These are phyloP conservation scores for Trichosurus vulpecula DNA, from an alignment of 2,797 vertebrate species.

Conservation along the genomic window DNA sequence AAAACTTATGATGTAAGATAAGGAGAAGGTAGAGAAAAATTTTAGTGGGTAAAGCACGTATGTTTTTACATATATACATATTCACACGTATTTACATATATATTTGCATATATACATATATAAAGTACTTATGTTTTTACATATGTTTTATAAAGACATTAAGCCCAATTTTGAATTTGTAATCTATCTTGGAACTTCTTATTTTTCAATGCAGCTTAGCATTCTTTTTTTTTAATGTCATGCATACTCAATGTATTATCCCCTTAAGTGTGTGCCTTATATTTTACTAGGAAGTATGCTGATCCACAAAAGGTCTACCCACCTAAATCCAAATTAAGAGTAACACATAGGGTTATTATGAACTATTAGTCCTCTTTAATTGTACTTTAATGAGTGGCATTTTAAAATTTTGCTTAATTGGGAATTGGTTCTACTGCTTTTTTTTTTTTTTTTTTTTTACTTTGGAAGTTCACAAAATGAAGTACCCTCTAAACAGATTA, in stretches of 20 bases:
- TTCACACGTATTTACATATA: too few species aligned
- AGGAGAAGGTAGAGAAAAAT: background rate
- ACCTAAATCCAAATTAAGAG: background rate
- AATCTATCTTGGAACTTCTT: background rate
- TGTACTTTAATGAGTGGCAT: background rate
- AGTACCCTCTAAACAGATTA: background rate
- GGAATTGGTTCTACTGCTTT: background rate
- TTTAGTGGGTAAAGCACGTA: background rate
- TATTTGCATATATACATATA: too few species aligned
- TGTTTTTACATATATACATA: too few species aligned
- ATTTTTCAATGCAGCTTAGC: background rate
- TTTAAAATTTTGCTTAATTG: background rate
- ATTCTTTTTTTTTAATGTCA: background rate
- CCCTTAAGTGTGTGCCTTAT: background rate
- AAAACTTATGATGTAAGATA: background rate
- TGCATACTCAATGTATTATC: background rate
- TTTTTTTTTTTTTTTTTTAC: background rate
- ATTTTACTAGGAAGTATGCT: background rate
- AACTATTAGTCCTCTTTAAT: background rate
- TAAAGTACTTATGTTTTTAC: too few species aligned
- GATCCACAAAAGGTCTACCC: background rate
- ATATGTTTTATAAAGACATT: background rate
- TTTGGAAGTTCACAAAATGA: background rate
- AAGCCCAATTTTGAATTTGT: background rate
- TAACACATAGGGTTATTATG: background rate